Evolutionary conservation across 2,888 invertebrate species (phyloP).

Genomic region (Ischnura elegans): DNA sequence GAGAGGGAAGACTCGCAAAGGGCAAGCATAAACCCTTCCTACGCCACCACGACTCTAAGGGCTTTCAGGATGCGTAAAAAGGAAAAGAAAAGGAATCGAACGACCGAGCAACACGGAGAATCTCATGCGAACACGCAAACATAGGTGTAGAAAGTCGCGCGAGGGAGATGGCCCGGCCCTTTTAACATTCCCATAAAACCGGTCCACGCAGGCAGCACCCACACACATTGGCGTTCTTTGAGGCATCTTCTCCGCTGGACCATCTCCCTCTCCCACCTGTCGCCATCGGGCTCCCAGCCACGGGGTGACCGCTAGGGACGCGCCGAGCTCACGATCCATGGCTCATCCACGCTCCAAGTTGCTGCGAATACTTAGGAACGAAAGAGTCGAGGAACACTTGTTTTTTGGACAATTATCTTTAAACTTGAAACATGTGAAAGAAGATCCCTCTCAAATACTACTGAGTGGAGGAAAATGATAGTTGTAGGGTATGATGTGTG

Average conservation of each 20-base stretch:
- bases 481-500: no score
- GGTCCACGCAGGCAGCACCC: slow-evolving; percentile 9
- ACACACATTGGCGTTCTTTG: not conserved
- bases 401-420: no score
- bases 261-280: not conserved
- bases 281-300: not conserved
- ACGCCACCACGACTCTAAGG: not conserved
- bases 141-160: slow-evolving; percentile 42
- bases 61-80: slow-evolving; percentile 15
- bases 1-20: not conserved
- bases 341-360: no score
- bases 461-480: no score
- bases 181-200: slow-evolving; percentile 43
- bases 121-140: slow-evolving; percentile 24
- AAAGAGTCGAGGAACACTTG: no score
- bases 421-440: no score
- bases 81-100: not conserved
- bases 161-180: not conserved
- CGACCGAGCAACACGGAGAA: not conserved
- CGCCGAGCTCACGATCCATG: not conserved
- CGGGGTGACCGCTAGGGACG: not conserved
- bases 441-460: no score
- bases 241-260: slow-evolving; percentile 23
- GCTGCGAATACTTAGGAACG: no score
- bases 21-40: not conserved